Evolutionary conservation across 2,888 invertebrate genomes (phyloP).

Genomic region (Limenitis arthemis): DNA sequence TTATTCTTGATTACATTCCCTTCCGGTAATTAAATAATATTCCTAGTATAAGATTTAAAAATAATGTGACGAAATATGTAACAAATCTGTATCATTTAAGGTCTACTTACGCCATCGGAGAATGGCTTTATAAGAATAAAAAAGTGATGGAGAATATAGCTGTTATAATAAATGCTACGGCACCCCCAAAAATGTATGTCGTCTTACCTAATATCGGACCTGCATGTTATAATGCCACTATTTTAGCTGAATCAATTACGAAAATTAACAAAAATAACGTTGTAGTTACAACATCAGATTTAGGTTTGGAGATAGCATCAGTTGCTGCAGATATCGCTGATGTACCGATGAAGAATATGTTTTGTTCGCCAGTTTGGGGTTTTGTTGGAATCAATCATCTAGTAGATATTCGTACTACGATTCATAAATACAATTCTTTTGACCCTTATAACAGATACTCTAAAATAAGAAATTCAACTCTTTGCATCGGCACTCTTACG

Average conservation of each 20-base stretch:
- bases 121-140: conserved; percentile 49
- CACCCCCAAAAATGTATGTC: conserved; percentile 56
- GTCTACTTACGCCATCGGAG: conserved; percentile 40
- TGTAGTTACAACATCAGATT: conserved; percentile 70
- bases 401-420: conserved; percentile 67
- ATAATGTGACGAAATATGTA: too few relatives aligned
- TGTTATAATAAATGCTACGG: conserved; percentile 61
- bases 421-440: conserved; percentile 65
- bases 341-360: conserved; percentile 60
- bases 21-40: conserved; percentile 38
- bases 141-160: conserved; percentile 54
- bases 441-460: conserved; percentile 64
- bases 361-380: conserved; percentile 77
- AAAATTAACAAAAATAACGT: conserved; percentile 60
- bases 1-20: conserved; percentile 62
- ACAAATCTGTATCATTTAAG: conserved; percentile 32
- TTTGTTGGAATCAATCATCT: conserved; percentile 70
- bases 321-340: conserved; percentile 55
- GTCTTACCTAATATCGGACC: conserved; percentile 70
- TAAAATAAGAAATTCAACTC: conserved; percentile 60
- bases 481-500: conserved; percentile 61
- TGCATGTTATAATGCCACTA: conserved; percentile 71
- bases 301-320: conserved; percentile 61
- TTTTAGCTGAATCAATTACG: conserved; percentile 49
- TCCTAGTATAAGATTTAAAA: neutral